phyloP scores from a whole-genome alignment of 2,888 invertebrate genomes.

The Acanthosepion esculentum region DNA sequence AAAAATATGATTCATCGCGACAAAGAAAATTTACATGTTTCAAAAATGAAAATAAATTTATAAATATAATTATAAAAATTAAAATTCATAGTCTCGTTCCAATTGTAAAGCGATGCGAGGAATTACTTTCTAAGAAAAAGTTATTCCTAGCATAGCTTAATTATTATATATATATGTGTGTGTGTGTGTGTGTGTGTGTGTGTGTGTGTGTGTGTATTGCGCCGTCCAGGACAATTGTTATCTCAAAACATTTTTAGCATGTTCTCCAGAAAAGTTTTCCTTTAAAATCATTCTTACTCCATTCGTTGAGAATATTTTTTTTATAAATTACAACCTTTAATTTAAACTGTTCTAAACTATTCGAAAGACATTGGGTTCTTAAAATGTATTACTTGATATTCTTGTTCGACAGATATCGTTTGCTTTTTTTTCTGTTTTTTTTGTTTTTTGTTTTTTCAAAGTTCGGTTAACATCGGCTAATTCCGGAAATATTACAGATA shows the following conservation, averaged over 20 bases:
- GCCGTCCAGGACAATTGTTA: not conserved
- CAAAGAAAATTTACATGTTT: too few relatives aligned
- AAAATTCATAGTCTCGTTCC: too few relatives aligned
- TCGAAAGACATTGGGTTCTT: not conserved
- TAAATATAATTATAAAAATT: too few relatives aligned
- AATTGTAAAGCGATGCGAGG: too few relatives aligned
- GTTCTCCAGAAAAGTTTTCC: not conserved
- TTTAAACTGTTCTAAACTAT: not conserved
- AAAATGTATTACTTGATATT: not conserved
- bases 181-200: too few relatives aligned
- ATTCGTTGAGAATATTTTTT: not conserved
- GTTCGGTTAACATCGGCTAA: not conserved
- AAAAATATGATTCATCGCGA: too few relatives aligned
- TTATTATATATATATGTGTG: too few relatives aligned
- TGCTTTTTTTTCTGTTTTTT: not conserved
- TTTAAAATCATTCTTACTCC: too few relatives aligned
- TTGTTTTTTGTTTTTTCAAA: not conserved
- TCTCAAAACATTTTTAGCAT: not conserved
- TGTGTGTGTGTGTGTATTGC: not conserved
- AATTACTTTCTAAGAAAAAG: too few relatives aligned
- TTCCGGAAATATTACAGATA: slow-evolving; percentile 17
- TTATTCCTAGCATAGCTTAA: too few relatives aligned
- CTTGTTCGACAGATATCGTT: not conserved
- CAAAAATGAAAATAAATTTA: too few relatives aligned
- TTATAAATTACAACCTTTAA: not conserved